Conservation (phyloP, 2,888 invertebrate genomes). For the Euclidia mi region DNA sequence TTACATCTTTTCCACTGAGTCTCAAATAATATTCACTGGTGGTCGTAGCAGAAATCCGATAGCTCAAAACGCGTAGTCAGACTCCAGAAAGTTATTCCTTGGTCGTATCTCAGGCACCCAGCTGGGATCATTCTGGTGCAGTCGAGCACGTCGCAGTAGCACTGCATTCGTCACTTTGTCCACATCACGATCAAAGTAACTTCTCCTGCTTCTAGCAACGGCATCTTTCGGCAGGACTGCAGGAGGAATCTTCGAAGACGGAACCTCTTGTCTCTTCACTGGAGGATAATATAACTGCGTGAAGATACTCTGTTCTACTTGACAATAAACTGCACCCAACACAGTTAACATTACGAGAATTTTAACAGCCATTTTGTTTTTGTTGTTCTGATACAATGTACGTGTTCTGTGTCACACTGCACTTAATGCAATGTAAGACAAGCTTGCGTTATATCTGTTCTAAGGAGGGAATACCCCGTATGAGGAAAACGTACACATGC, state of each 20-base stretch:
- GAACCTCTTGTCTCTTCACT: not conserved
- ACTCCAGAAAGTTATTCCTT: constrained; percentile 2
- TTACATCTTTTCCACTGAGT: too few species aligned
- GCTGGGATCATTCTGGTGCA: constrained; percentile 37
- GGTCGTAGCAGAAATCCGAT: too few species aligned
- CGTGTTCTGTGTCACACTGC: not conserved
- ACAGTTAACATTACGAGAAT: constrained; percentile 7
- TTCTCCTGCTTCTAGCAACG: constrained; percentile 31
- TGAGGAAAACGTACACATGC: constrained; percentile 17
- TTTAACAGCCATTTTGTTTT: constrained; percentile 21
- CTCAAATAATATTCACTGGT: too few species aligned
- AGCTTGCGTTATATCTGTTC: constrained; percentile 7
- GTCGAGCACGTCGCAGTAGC: constrained; percentile 27
- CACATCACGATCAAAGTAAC: constrained; percentile 44
- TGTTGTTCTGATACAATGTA: not conserved
- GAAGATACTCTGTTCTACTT: constrained; percentile 46
- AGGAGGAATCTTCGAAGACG: not conserved
- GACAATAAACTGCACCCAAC: constrained; percentile 27
- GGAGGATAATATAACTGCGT: constrained; percentile 48
- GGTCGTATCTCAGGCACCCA: constrained; percentile 54
- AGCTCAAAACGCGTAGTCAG: too few species aligned
- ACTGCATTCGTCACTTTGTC: constrained; percentile 46
- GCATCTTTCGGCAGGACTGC: too few species aligned
- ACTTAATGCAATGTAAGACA: too few species aligned
- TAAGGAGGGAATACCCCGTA: constrained; percentile 28